Conservation (phyloP, 2,797 vertebrate species). For the Pseudopleuronectes americanus region DNA sequence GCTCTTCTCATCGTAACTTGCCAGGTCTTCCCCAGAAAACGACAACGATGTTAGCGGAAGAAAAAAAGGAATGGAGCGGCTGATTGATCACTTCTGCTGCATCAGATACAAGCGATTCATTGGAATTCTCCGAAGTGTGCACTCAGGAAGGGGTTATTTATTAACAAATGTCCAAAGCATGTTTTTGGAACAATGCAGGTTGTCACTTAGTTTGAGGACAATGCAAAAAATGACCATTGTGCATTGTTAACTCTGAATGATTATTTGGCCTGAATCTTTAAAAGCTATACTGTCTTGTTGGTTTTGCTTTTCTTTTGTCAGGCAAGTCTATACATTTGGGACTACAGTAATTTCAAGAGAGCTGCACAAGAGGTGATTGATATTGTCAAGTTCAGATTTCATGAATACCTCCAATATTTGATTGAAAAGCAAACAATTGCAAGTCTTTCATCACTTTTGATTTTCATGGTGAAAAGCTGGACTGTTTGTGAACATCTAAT, state of each 20-base stretch:
- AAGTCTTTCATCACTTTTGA: no score
- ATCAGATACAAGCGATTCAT: slow-evolving; percentile 36
- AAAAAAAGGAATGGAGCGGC: slow-evolving; percentile 11
- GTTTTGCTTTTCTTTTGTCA: no score
- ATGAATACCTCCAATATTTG: no score
- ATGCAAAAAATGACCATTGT: background rate
- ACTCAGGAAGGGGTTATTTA: slow-evolving; percentile 40
- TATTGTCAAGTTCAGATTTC: no score
- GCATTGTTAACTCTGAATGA: slow-evolving; percentile 28
- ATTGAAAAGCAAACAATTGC: no score
- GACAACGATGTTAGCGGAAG: slow-evolving; percentile 7
- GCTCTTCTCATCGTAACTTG: slow-evolving; percentile 5
- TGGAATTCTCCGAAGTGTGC: background rate
- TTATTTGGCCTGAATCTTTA: no score
- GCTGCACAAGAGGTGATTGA: no score
- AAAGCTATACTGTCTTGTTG: no score
- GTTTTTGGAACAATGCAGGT: slow-evolving; percentile 43
- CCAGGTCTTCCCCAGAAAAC: slow-evolving; percentile 29
- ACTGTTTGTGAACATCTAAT: background rate
- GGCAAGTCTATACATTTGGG: no score
- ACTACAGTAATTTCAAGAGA: no score
- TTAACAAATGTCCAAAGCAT: slow-evolving; percentile 26
- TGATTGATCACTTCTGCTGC: slow-evolving; percentile 63
- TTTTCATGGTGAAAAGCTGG: background rate
- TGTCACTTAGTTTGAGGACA: slow-evolving; percentile 23